Percentiles rank a stretch among this genome's conserved stretches.
These are phyloP conservation scores for Aurelia coerulea DNA, from an alignment of 30 jellyfish, hydroid and myxozoan genomes.

Conservation along the genomic window DNA sequence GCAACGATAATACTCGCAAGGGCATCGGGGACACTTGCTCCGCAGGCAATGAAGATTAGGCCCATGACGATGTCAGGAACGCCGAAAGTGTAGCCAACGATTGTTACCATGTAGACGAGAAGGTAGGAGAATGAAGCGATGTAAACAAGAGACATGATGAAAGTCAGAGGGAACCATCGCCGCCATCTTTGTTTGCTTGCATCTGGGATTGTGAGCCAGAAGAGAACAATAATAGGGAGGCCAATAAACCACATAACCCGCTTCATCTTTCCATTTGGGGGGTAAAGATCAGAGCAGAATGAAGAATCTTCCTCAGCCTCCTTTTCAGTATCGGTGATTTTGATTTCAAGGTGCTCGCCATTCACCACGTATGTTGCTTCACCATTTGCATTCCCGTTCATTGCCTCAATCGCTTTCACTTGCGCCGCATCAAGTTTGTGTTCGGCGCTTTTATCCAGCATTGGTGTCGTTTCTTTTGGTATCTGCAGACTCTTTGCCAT, in stretches of 20 bases:
- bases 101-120: constrained; percentile 96
- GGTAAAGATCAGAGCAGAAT: constrained; percentile 38
- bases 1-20: constrained; percentile 96
- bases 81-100: constrained; percentile 82
- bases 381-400: constrained; percentile 10
- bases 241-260: constrained; percentile 73
- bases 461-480: constrained; percentile 60
- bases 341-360: constrained; percentile 51
- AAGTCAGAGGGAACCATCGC: constrained; percentile 79
- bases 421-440: constrained; percentile 21
- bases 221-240: constrained; percentile 78
- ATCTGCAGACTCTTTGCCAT: constrained; percentile 43
- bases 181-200: constrained; percentile 70
- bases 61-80: constrained; percentile 99
- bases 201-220: constrained; percentile 90
- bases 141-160: constrained; percentile 78
- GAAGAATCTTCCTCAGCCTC: constrained; percentile 18
- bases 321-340: constrained; percentile 12
- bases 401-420: constrained; percentile 43
- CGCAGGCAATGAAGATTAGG: constrained; percentile 86
- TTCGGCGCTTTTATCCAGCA: constrained; percentile 24
- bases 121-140: constrained; percentile 87
- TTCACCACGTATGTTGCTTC: constrained; percentile 28
- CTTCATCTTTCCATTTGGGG: constrained; percentile 61
- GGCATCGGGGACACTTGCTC: constrained; percentile 99